A percentile compares a stretch with the other conserved stretches of the same genome.
These are phyloP conservation scores for Acleris emargana DNA, from an alignment of 2,888 invertebrate species.

Conservation along the genomic window DNA sequence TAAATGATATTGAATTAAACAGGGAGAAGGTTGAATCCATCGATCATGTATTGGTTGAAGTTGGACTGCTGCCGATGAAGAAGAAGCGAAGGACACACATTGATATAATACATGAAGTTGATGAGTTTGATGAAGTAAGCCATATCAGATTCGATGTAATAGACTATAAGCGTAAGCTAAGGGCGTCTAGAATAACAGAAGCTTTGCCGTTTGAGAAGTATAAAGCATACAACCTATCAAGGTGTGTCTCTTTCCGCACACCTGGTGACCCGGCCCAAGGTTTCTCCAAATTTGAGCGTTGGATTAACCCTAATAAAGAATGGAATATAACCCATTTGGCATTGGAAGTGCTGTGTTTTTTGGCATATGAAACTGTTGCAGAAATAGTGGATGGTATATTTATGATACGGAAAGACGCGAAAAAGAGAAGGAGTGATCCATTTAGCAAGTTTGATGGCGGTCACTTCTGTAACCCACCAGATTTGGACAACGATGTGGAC, in stretches of 20 bases:
- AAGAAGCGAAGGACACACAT: constrained; percentile 74
- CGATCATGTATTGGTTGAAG: constrained; percentile 67
- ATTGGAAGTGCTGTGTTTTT: constrained; percentile 90
- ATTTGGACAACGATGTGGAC: constrained; percentile 82
- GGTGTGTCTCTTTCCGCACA: constrained; percentile 87
- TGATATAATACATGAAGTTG: constrained; percentile 79
- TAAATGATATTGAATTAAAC: constrained; percentile 75
- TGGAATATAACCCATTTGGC: constrained; percentile 85
- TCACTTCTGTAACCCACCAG: constrained; percentile 85
- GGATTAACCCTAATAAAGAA: constrained; percentile 86
- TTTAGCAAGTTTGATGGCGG: constrained; percentile 86
- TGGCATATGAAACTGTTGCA: constrained; percentile 95
- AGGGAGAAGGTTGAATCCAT: constrained; percentile 56
- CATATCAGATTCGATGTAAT: constrained; percentile 81
- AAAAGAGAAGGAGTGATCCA: constrained; percentile 87
- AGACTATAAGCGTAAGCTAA: constrained; percentile 83
- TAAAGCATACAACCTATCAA: constrained; percentile 90
- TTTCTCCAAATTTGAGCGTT: constrained; percentile 83
- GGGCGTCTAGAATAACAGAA: constrained; percentile 83
- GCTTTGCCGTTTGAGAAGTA: constrained; percentile 85
- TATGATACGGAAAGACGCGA: constrained; percentile 90
- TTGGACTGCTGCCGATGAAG: constrained; percentile 78
- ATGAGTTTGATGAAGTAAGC: constrained; percentile 82
- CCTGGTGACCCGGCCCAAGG: constrained; percentile 79
- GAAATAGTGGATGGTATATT: constrained; percentile 95